Evolutionary conservation across 2,888 invertebrate species (phyloP).

Genomic region (Crepidodera aurea): DNA sequence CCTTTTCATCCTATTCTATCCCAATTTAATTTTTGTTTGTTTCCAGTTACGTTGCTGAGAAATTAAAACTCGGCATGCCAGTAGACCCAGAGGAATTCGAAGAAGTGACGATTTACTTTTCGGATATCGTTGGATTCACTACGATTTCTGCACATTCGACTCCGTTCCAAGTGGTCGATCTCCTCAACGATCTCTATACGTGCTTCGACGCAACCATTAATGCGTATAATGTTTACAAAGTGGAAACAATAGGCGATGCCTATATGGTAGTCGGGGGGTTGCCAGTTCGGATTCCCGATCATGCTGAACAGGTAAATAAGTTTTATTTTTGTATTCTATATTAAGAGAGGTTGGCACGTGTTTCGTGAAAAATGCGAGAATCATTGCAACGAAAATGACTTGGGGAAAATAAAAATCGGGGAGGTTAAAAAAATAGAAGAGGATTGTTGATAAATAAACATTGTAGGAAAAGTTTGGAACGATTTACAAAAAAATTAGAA

Average conservation of each 20-base stretch:
- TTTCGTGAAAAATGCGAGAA: too few species aligned
- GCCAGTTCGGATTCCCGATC: conserved; percentile 79
- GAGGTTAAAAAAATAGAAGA: too few species aligned
- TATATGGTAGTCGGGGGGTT: conserved; percentile 95
- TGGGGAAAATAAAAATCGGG: too few species aligned
- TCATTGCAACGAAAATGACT: too few species aligned
- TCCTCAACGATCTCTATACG: conserved; percentile 92
- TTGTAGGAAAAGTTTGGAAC: too few species aligned
- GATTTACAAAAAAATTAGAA: too few species aligned
- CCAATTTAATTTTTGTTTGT: too few species aligned
- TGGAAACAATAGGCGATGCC: conserved; percentile 95
- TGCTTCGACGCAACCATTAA: conserved; percentile 94
- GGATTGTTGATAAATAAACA: too few species aligned
- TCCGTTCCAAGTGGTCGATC: conserved; percentile 87
- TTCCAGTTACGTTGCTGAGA: conserved; percentile 88
- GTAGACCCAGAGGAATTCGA: conserved; percentile 94
- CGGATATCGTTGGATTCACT: conserved; percentile 95
- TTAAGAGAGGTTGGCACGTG: too few species aligned
- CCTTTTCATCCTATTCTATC: too few species aligned
- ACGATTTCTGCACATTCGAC: conserved; percentile 91
- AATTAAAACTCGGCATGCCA: conserved; percentile 86
- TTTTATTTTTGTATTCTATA: too few species aligned
- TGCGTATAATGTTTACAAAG: conserved; percentile 90
- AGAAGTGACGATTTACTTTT: conserved; percentile 93
- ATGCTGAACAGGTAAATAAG: conserved; percentile 70